These are phyloP conservation scores for Acrobasis consociella DNA, from an alignment of 2,888 invertebrate genomes.

Conservation along the genomic window DNA sequence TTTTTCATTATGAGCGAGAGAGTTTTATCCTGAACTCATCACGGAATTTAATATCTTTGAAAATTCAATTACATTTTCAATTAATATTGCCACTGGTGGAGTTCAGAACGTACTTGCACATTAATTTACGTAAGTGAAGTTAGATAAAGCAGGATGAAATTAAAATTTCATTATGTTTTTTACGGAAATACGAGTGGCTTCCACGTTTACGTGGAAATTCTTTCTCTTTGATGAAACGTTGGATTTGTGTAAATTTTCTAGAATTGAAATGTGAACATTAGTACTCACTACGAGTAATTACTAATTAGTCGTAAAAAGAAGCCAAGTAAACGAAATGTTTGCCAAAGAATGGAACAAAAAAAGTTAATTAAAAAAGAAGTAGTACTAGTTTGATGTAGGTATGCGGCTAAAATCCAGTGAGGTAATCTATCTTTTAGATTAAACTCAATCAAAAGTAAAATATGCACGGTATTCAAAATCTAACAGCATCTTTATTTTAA, in stretches of 20 bases:
- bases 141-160: slow-evolving; percentile 7
- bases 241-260: background rate
- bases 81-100: slow-evolving; percentile 25
- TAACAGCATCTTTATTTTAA: too few relatives aligned
- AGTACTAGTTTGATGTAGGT: too few relatives aligned
- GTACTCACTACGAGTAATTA: too few relatives aligned
- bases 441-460: too few relatives aligned
- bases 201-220: background rate
- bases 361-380: too few relatives aligned
- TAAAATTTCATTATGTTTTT: slow-evolving; percentile 10
- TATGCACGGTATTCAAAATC: too few relatives aligned
- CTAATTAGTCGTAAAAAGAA: too few relatives aligned
- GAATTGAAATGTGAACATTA: too few relatives aligned
- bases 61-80: slow-evolving; percentile 30
- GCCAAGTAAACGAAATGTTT: too few relatives aligned
- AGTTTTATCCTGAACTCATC: slow-evolving; percentile 28
- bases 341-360: too few relatives aligned
- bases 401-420: too few relatives aligned
- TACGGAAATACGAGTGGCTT: background rate
- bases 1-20: slow-evolving; percentile 23
- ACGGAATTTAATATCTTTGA: slow-evolving; percentile 28
- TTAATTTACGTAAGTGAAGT: slow-evolving; percentile 18
- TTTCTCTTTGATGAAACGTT: background rate
- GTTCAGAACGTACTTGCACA: slow-evolving; percentile 11
- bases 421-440: too few relatives aligned